Percentiles rank a stretch among this genome's conserved stretches.
These are phyloP conservation scores for Brienomyrus brachyistius DNA, from an alignment of 2,113 vertebrate species.

Conservation along the genomic window DNA sequence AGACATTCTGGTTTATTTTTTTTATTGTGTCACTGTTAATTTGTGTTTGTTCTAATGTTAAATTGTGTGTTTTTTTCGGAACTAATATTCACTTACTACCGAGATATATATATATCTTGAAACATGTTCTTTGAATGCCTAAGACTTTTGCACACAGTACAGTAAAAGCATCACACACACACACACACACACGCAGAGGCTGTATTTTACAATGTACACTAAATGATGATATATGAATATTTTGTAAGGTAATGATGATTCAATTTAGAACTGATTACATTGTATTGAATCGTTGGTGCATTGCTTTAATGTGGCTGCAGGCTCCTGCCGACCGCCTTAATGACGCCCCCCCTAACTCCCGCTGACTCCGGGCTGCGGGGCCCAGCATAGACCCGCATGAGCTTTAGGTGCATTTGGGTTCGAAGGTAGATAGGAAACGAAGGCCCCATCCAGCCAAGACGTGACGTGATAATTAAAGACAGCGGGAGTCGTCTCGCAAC, in stretches of 20 bases:
- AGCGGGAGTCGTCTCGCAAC: constrained; percentile 5
- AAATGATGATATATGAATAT: background rate
- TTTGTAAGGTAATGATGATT: constrained; percentile 1
- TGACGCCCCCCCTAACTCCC: background rate
- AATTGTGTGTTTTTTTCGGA: background rate
- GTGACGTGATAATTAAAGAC: constrained; percentile 17
- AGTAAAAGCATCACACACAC: background rate
- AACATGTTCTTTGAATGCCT: background rate
- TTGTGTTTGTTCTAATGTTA: background rate
- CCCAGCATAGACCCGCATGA: background rate
- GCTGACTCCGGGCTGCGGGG: background rate
- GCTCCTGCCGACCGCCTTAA: background rate
- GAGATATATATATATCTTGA: background rate
- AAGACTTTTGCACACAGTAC: background rate
- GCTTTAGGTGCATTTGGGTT: background rate
- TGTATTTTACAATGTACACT: background rate
- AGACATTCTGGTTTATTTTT: background rate
- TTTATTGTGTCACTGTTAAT: background rate
- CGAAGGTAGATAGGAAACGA: background rate
- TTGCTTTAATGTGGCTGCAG: background rate
- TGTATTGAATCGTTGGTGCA: background rate
- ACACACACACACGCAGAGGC: no score
- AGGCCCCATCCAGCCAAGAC: background rate
- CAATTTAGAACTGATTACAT: background rate
- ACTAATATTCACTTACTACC: background rate